These are phyloP conservation scores for Penaeus vannamei DNA, from an alignment of 1,140 invertebrate genomes.

Conservation along the genomic window DNA sequence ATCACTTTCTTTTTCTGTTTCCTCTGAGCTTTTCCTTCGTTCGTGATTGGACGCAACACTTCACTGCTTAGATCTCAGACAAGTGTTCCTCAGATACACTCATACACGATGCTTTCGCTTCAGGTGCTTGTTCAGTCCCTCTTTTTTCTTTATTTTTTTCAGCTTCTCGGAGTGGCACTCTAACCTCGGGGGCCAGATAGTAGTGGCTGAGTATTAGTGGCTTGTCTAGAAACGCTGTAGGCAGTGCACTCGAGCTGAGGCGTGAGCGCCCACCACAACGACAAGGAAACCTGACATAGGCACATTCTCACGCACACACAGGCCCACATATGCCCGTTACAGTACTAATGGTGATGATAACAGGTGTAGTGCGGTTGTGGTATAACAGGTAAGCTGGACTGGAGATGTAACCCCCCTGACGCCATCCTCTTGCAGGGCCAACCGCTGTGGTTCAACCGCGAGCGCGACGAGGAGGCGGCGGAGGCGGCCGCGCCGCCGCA, in stretches of 20 bases:
- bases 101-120: no score
- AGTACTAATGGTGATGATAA: neutral
- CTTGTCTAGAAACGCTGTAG: neutral
- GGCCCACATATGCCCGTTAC: neutral
- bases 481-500: neutral
- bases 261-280: no score
- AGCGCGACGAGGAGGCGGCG: neutral
- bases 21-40: neutral
- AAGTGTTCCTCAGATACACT: no score
- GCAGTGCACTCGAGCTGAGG: neutral
- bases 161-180: no score
- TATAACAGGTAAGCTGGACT: no score
- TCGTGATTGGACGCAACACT: no score
- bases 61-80: no score
- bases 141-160: no score
- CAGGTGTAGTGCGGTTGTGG: neutral
- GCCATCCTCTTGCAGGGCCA: slow-evolving; percentile 27
- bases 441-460: slow-evolving; percentile 17
- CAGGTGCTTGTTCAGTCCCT: no score
- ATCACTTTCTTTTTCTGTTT: neutral
- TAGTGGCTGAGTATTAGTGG: no score
- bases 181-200: no score
- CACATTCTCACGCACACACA: slow-evolving; percentile 2
- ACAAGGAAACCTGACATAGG: neutral
- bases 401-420: no score